These are phyloP conservation scores for Iselma pallidipennis DNA, from an alignment of 2,888 invertebrate genomes.

Conservation along the genomic window DNA sequence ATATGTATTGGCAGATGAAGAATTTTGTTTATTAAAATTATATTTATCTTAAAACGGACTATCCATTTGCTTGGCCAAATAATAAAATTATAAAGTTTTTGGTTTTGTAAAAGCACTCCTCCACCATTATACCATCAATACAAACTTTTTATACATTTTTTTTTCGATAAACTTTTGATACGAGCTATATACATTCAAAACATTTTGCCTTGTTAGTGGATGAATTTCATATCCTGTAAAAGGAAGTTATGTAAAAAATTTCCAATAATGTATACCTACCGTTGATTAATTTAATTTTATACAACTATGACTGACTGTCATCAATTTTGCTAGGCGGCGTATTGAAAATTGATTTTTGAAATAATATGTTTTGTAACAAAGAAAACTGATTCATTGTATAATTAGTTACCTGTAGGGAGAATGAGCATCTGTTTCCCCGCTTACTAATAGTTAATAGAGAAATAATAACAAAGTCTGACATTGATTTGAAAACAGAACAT, in stretches of 20 bases:
- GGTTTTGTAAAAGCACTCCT: neutral
- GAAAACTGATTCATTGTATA: neutral
- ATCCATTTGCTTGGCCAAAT: neutral
- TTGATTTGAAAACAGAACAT: too few relatives aligned
- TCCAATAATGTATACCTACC: neutral
- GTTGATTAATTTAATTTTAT: neutral
- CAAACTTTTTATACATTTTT: neutral
- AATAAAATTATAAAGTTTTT: neutral
- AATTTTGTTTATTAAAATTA: neutral
- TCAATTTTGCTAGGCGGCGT: neutral
- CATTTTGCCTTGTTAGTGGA: too few relatives aligned
- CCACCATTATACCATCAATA: neutral
- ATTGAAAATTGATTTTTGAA: neutral
- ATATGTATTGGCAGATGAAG: neutral
- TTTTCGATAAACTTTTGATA: neutral
- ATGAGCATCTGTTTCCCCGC: too few relatives aligned
- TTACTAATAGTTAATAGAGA: too few relatives aligned
- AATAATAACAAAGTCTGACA: too few relatives aligned
- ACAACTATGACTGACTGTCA: neutral
- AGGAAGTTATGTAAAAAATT: neutral
- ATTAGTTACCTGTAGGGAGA: neutral
- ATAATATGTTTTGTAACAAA: neutral
- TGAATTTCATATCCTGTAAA: too few relatives aligned
- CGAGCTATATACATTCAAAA: too few relatives aligned
- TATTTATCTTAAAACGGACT: neutral